phyloP scores from a whole-genome alignment of 2,113 vertebrate genomes.

The Onychorhynchus coronatus region DNA sequence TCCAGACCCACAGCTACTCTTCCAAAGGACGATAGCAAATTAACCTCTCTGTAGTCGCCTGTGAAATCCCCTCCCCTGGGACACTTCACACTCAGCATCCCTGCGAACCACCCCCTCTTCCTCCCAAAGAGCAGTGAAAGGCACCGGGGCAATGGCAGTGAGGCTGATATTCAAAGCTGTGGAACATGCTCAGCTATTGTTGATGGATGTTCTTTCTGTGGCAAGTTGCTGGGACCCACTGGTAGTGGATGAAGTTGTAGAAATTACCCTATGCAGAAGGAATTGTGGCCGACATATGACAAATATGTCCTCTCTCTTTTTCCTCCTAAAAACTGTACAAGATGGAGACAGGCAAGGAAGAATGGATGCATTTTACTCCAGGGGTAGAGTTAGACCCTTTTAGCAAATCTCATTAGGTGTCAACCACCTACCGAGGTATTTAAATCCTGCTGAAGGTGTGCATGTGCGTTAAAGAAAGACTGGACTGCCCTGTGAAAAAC shows the following conservation, averaged over 20 bases:
- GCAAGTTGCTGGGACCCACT: neutral
- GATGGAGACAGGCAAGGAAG: neutral
- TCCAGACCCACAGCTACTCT: neutral
- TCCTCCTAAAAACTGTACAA: neutral
- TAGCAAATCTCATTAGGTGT: neutral
- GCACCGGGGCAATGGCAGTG: fast-evolving
- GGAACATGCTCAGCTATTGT: neutral
- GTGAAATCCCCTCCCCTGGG: neutral
- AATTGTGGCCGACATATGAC: neutral
- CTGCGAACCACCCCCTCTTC: neutral
- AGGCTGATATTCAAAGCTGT: neutral
- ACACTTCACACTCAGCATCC: neutral
- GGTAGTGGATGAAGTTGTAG: neutral
- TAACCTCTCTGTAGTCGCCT: neutral
- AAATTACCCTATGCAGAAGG: neutral
- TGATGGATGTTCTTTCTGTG: neutral
- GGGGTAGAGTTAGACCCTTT: neutral
- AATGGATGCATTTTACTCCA: neutral
- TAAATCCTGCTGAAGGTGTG: neutral
- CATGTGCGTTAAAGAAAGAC: neutral
- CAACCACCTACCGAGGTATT: neutral
- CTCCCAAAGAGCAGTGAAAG: neutral
- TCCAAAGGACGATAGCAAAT: neutral
- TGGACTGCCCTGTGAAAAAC: neutral
- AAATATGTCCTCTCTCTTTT: neutral